phyloP scores from a whole-genome alignment of 1,140 invertebrate species.

The Amyelois transitella region DNA sequence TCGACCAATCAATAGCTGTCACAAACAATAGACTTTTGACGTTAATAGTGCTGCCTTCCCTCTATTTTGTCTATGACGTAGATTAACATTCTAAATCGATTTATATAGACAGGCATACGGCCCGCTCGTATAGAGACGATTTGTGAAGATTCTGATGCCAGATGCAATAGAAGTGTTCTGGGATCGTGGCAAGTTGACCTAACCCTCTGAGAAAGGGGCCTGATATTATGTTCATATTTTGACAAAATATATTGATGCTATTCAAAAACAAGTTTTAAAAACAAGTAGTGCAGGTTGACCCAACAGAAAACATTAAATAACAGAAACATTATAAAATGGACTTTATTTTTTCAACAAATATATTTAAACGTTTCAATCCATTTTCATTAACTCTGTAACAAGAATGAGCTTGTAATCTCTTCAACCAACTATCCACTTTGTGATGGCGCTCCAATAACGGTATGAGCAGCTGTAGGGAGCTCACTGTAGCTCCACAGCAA shows the following conservation, averaged over 20 bases:
- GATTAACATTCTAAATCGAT: not conserved
- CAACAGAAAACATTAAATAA: not conserved
- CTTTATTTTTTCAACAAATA: slow-evolving; percentile 16
- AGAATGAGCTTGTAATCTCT: slow-evolving; percentile 30
- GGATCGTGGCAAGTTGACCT: too few relatives aligned
- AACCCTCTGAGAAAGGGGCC: too few relatives aligned
- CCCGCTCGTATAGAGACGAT: too few relatives aligned
- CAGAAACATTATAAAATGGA: not conserved
- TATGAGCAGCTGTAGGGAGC: slow-evolving; percentile 33
- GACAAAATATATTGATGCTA: too few relatives aligned
- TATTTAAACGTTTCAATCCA: slow-evolving; percentile 30
- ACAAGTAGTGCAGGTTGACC: too few relatives aligned
- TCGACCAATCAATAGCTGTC: slow-evolving; percentile 73
- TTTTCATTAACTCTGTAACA: slow-evolving; percentile 41
- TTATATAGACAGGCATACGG: too few relatives aligned
- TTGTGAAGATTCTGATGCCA: too few relatives aligned
- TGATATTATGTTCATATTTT: too few relatives aligned
- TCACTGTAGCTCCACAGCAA: slow-evolving; percentile 39
- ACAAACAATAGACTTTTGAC: slow-evolving; percentile 48
- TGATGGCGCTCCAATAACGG: slow-evolving; percentile 26
- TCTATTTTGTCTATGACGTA: not conserved
- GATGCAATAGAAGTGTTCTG: too few relatives aligned
- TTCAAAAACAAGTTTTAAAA: too few relatives aligned
- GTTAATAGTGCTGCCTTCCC: slow-evolving; percentile 5
- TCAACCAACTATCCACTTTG: slow-evolving; percentile 37